These are phyloP conservation scores for Tapirus indicus DNA, from an alignment of 2,797 vertebrate species.

Conservation along the genomic window DNA sequence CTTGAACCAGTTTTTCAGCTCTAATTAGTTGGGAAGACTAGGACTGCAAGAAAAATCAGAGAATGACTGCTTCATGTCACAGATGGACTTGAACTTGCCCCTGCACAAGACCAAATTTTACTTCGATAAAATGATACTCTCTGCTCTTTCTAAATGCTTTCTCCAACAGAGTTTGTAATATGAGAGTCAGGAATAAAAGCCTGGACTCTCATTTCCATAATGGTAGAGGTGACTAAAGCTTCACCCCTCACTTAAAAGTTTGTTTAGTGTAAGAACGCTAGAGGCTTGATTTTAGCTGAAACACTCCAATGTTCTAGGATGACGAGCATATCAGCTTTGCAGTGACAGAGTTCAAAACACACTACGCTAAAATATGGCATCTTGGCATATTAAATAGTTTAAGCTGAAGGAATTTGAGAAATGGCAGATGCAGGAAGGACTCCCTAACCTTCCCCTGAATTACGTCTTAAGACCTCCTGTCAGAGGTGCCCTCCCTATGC, in stretches of 20 bases:
- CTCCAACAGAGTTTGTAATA: neutral
- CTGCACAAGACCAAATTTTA: neutral
- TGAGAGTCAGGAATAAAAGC: neutral
- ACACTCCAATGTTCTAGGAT: neutral
- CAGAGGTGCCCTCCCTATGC: neutral
- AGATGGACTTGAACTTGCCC: neutral
- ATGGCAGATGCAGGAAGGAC: neutral
- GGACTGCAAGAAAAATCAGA: neutral
- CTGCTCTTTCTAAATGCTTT: slow-evolving; percentile 48
- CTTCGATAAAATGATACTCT: slow-evolving; percentile 5
- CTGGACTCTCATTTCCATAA: neutral
- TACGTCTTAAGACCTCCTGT: too few species aligned
- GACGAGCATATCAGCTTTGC: neutral
- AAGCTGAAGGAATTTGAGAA: neutral
- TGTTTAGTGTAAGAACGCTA: neutral
- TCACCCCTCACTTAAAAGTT: neutral
- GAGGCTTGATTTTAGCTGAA: neutral
- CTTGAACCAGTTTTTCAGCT: neutral
- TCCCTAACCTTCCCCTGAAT: neutral
- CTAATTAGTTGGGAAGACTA: neutral
- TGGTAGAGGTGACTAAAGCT: neutral
- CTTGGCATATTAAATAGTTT: neutral
- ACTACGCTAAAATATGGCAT: neutral
- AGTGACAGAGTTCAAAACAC: neutral
- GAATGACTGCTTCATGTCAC: neutral